Conservation (phyloP, 2,113 vertebrate species). For the Ovis canadensis region DNA sequence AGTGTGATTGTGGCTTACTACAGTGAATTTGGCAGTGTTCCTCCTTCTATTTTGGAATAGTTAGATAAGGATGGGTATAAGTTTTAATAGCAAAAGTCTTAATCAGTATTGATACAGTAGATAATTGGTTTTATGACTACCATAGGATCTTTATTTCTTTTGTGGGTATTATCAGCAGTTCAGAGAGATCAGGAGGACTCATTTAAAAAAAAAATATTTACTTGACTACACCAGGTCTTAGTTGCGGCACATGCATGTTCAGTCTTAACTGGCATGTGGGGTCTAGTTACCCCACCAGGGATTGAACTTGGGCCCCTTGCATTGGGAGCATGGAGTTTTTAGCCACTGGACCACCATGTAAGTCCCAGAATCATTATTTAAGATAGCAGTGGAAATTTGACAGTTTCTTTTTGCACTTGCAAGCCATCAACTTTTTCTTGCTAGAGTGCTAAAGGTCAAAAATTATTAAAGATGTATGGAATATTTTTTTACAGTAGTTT, state of each 20-base stretch:
- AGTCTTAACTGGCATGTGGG: background rate
- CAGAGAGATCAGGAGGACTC: background rate
- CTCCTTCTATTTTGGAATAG: background rate
- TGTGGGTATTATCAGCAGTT: background rate
- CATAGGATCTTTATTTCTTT: background rate
- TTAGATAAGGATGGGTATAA: background rate
- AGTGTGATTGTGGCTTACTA: background rate
- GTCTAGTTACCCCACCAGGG: background rate
- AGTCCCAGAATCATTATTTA: background rate
- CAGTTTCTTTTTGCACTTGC: background rate
- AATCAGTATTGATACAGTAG: background rate
- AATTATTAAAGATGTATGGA: background rate
- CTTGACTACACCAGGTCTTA: background rate
- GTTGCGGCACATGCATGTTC: background rate
- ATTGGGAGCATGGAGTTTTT: background rate
- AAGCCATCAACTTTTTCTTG: slow-evolving; percentile 5
- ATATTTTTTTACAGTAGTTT: background rate
- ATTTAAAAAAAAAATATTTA: background rate
- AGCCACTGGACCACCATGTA: background rate
- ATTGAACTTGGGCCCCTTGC: background rate
- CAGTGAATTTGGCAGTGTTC: background rate
- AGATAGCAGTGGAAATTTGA: background rate
- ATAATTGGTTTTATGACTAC: background rate
- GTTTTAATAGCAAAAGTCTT: background rate
- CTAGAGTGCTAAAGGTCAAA: background rate